phyloP scores from a whole-genome alignment of 1,140 invertebrate genomes.

The Oryctes rhinoceros region DNA sequence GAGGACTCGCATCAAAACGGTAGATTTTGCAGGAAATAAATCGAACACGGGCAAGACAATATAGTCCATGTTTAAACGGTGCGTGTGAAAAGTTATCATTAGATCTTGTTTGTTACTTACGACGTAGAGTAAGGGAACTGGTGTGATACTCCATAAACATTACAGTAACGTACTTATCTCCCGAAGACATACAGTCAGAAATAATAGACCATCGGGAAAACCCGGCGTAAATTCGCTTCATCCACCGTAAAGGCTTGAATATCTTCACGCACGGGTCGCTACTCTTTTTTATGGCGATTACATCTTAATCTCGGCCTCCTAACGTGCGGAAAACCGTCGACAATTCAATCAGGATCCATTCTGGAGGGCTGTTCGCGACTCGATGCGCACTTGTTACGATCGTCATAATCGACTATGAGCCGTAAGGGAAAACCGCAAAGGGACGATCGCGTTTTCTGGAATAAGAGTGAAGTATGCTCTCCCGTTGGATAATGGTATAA shows the following conservation, averaged over 20 bases:
- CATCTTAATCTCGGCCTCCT: conserved; percentile 32
- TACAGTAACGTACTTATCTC: conserved; percentile 4
- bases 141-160: neutral
- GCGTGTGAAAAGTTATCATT: no score
- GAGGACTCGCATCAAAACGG: no score
- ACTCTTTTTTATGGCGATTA: conserved; percentile 37
- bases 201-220: neutral
- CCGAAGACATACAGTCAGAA: conserved; percentile 5
- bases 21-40: no score
- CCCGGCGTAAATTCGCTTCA: neutral
- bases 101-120: no score
- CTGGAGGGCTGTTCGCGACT: conserved; percentile 12
- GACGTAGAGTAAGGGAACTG: no score
- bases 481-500: neutral
- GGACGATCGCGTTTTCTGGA: neutral
- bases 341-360: conserved; percentile 37
- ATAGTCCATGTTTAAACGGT: no score
- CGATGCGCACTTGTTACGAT: conserved; percentile 28
- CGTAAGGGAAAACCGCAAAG: neutral
- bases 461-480: conserved; percentile 27
- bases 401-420: conserved; percentile 22
- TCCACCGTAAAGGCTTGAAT: neutral
- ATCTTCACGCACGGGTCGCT: conserved; percentile 25
- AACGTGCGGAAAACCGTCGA: conserved; percentile 36
- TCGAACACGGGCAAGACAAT: no score